Base-by-base conservation (phyloP, 2,888 invertebrate species). In the Heliconius ethilla region DNA sequence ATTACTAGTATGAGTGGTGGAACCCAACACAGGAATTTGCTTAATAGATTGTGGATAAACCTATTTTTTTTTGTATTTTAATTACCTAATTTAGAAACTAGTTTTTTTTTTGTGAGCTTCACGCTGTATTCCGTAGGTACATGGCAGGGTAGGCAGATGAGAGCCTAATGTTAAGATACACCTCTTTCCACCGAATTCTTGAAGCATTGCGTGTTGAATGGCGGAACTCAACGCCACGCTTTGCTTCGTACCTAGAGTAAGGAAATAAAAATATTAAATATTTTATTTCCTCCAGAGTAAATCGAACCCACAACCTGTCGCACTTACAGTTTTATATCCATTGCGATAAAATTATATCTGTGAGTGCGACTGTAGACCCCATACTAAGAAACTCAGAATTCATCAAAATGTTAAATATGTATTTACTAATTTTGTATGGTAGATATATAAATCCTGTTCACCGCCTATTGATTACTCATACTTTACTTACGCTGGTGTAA, bases 401-500 rank as follows among this genome's bases (percentile, higher is more conserved):
- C 0, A 22, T 70, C 9, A 70, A n/a, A 55, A 22, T n/a, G 13
- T 45, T 45, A 45, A 10, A 4, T 59, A 72, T 72, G 29, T 72
- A 55, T 59, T 55, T 62, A 40, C 37, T 9, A 2, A 63, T 62
- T 73, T 40, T 22, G 33, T 72, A 29, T 55, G n/a, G n/a, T n/a
- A 55, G 9, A 59, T n/a, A 40, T n/a, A 62, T 63, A 73, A 51
- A 22, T 45, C 29, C 63, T 45, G 74, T 74, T 27, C 1, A 11
- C 62, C 22, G 18, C 25, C 63, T n/a, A n/a, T n/a, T n/a, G 22
- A 37, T 63, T 74, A 45, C 45, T 74, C 63, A 74, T 63, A 63
- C 63, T 74, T 62, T 45, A 74, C 13, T 29, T 29, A 74, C 73
- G 63, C 63, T 74, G 13, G 63, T 22, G 45, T 63, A 62, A 74